Evolutionary conservation across 2,113 vertebrate genomes (phyloP), one percentile per base, ranked within the genome.

Genomic region (Corythaeola cristata): DNA sequence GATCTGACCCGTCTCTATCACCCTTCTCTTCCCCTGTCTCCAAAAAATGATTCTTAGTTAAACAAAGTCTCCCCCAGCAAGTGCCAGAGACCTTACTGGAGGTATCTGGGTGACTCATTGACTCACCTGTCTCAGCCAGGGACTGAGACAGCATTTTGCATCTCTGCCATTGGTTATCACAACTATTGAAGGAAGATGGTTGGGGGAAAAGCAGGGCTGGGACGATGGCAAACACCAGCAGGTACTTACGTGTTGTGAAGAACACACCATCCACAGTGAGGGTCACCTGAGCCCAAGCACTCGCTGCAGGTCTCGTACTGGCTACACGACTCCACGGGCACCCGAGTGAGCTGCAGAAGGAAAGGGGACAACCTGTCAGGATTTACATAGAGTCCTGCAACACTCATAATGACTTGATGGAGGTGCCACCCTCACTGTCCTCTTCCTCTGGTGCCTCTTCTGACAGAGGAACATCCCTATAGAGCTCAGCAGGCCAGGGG

Each of bases 191-290:
- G 33, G 59, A 85, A 53, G 45, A 27, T 2, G 22, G 3, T 0
- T 15, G 45, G 39, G 45, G 9, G 6, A 8, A 41, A n/a, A 75
- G 11, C 50, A 23, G n/a, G 26, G 49, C n/a, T 27, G 85, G 72
- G 39, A 1, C 0, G 2, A n/a, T 20, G 35, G 28, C 32, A 85
- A 27, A 33, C 3, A 13, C 12, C 37, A 5, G 23, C 32, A 7
- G 23, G 91, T 96, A 98, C 99, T 99, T 97, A 99, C 99, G 52
- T 99, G 97, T 99, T 99, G 96, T 99, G 99, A 33, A 99, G 99
- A 83, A 99, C 99, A 97, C 99, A 99, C 99, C 99, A 99, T 75
- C 99, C 99, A 23, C 99, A 99, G 97, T 99, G 99, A 23, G 99
- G 99, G 79, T 99, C 99, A 2, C 99, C 99, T 0, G 99, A 99